These are phyloP conservation scores for Drosophila nr. perissopoda DNA, from an alignment of 2,888 invertebrate genomes.

Conservation along the genomic window DNA sequence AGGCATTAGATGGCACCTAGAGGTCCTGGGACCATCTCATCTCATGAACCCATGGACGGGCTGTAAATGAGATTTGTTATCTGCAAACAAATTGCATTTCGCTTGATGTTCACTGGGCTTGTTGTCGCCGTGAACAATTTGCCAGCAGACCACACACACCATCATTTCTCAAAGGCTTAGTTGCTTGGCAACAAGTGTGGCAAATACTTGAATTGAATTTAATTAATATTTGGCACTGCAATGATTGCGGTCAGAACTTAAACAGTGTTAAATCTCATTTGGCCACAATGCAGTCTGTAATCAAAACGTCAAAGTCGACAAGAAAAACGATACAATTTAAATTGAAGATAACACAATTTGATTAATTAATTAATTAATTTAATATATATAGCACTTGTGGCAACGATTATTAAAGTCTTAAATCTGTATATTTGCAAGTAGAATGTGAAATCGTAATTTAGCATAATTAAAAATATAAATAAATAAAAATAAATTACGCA, in stretches of 20 bases:
- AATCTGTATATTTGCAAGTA: not conserved
- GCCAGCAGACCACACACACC: slow-evolving; percentile 1
- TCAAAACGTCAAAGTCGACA: not conserved
- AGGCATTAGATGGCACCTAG: not conserved
- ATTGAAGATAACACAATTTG: not conserved
- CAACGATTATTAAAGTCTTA: slow-evolving; percentile 1
- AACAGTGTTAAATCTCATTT: not conserved
- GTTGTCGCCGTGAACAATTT: slow-evolving; percentile 1
- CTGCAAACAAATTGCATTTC: slow-evolving; percentile 65
- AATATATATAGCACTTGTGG: not conserved
- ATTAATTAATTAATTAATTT: not conserved
- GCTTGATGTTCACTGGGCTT: not conserved
- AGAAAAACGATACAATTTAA: not conserved
- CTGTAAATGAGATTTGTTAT: slow-evolving; percentile 78
- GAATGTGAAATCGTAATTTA: slow-evolving; percentile 36
- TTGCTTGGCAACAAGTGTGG: not conserved
- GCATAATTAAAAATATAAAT: slow-evolving; percentile 53
- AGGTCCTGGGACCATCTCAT: slow-evolving; percentile 15
- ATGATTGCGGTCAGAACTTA: not conserved
- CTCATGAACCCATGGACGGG: slow-evolving; percentile 48
- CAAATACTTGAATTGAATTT: not conserved
- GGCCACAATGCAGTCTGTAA: not conserved
- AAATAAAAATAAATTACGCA: slow-evolving; percentile 39
- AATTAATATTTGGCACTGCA: not conserved
- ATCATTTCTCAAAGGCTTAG: not conserved